These are phyloP conservation scores for Enteromius unitaeniatus DNA, from an alignment of 2,797 vertebrate species.

Conservation along the genomic window DNA sequence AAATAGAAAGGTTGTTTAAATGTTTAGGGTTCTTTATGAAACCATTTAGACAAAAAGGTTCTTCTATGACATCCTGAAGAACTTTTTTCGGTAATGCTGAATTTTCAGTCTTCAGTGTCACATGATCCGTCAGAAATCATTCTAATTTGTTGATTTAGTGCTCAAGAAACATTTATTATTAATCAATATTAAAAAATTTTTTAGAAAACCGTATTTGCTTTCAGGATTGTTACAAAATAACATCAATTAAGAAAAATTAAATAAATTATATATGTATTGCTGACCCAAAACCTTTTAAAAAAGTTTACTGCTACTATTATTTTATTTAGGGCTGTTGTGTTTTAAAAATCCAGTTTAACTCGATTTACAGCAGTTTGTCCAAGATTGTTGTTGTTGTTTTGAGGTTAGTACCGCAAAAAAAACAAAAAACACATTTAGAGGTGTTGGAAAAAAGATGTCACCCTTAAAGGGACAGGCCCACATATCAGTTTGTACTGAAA, in stretches of 20 bases:
- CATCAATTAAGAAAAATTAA: no score
- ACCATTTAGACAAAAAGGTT: no score
- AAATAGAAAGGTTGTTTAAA: no score
- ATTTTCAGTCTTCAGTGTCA: no score
- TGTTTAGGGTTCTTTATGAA: no score
- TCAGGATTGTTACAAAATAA: background rate
- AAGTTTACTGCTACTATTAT: background rate
- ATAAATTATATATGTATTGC: no score
- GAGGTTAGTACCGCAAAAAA: background rate
- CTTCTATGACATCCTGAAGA: no score
- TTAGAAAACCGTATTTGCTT: background rate
- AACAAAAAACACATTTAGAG: background rate
- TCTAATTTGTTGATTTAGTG: background rate
- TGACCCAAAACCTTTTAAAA: no score
- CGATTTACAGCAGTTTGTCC: background rate
- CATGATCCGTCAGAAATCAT: no score
- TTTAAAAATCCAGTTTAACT: conserved; percentile 6
- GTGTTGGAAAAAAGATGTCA: conserved; percentile 32
- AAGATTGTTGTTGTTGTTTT: conserved; percentile 1
- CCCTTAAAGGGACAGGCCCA: conserved; percentile 28
- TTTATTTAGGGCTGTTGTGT: background rate
- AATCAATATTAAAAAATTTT: background rate
- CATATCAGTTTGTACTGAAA: conserved; percentile 25
- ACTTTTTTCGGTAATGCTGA: no score
- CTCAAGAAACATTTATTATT: background rate